Percentiles rank a stretch among this genome's conserved stretches.
These are phyloP conservation scores for Cydia fagiglandana DNA, from an alignment of 1,140 invertebrate species.

Conservation along the genomic window DNA sequence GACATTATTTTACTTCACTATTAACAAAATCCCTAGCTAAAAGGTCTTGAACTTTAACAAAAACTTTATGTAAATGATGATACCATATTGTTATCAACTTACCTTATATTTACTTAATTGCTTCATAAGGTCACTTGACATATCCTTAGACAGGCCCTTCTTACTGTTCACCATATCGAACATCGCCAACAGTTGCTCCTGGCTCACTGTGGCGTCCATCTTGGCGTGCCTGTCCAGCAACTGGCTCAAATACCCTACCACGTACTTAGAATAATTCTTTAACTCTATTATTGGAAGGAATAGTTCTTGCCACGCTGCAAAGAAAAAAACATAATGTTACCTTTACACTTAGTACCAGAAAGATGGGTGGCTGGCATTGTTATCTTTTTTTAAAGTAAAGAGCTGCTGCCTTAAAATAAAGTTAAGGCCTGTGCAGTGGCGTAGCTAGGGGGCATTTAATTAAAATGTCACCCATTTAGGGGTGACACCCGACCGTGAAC, in stretches of 20 bases:
- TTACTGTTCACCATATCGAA: slow-evolving; percentile 67
- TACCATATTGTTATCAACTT: slow-evolving; percentile 25
- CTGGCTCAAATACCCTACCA: slow-evolving; percentile 84
- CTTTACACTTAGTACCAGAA: not conserved
- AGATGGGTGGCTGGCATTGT: no score
- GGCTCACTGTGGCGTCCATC: slow-evolving; percentile 86
- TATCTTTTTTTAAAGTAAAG: no score
- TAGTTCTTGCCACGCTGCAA: slow-evolving; percentile 88
- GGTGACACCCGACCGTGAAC: no score
- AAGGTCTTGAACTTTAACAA: no score
- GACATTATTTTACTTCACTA: no score
- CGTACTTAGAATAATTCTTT: slow-evolving; percentile 85
- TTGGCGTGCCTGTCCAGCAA: slow-evolving; percentile 80
- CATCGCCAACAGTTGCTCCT: slow-evolving; percentile 67
- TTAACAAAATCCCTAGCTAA: no score
- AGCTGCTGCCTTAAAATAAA: no score
- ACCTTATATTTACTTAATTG: slow-evolving; percentile 78
- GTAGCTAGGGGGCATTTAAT: no score
- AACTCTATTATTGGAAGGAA: slow-evolving; percentile 88
- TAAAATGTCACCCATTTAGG: no score
- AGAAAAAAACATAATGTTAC: slow-evolving; percentile 35
- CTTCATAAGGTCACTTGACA: slow-evolving; percentile 71
- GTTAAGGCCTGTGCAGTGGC: no score
- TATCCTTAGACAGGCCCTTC: slow-evolving; percentile 61
- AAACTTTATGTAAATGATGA: no score